Conservation (phyloP, 2,797 vertebrate species). For the Petrocephalus schoutedeni region DNA sequence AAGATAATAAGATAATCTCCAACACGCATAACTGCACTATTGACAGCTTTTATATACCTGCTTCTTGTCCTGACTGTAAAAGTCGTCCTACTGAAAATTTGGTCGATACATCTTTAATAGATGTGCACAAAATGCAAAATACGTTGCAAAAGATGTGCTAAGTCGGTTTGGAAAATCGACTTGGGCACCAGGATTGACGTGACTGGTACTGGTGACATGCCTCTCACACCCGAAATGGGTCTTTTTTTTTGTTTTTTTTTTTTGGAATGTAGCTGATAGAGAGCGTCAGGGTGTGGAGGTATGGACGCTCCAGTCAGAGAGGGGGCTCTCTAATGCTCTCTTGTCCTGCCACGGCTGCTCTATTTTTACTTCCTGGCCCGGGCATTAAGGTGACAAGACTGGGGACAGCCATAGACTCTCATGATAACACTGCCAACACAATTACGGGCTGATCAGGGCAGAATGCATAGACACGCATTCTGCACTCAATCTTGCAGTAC, state of each 20-base stretch:
- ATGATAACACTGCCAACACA: conserved; percentile 43
- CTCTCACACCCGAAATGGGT: not conserved
- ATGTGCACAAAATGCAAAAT: not conserved
- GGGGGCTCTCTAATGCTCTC: not conserved
- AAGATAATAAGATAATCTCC: not conserved
- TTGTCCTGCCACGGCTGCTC: not conserved
- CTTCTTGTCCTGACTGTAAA: not conserved
- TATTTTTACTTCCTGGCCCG: conserved; percentile 14
- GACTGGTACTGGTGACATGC: not conserved
- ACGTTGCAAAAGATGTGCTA: not conserved
- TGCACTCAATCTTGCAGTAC: conserved; percentile 30
- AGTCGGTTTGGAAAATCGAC: not conserved
- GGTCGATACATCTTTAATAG: not conserved
- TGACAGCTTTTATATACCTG: not conserved
- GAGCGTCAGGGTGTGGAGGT: not conserved
- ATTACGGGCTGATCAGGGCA: conserved; percentile 27
- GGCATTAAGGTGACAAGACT: conserved; percentile 35
- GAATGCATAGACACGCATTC: conserved; percentile 34
- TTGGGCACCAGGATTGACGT: not conserved
- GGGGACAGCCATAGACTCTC: conserved; percentile 31
- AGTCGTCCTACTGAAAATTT: not conserved
- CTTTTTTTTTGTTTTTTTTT: not conserved
- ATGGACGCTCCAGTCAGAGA: not conserved
- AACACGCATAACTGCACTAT: not conserved
- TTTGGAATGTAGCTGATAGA: not conserved